Evolutionary conservation across 2,888 invertebrate species (phyloP).

Genomic region (Pollenia griseotomentosa): DNA sequence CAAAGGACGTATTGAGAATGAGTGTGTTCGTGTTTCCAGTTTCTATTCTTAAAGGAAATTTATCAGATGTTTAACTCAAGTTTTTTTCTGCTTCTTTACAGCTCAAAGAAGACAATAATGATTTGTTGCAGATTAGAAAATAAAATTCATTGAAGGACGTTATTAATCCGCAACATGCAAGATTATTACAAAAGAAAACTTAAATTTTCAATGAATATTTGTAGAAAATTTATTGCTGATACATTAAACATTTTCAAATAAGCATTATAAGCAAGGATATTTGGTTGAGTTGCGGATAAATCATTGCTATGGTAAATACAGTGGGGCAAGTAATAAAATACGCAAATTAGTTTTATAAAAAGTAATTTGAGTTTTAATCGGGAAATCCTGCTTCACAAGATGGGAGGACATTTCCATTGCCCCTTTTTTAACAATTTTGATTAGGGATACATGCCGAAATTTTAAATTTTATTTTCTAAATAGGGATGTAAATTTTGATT

Average conservation of each 20-base stretch:
- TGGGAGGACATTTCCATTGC: no score
- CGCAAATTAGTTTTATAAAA: no score
- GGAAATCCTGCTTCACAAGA: no score
- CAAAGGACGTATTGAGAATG: not conserved
- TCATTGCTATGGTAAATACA: not conserved
- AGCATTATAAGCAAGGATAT: constrained; percentile 3
- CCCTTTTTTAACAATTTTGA: not conserved
- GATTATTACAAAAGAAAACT: constrained; percentile 8
- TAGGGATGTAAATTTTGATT: no score
- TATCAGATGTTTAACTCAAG: constrained; percentile 2
- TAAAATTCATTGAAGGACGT: constrained; percentile 42
- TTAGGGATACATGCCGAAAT: no score
- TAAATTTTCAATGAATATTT: constrained; percentile 12
- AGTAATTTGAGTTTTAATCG: no score
- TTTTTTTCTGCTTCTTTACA: constrained; percentile 13
- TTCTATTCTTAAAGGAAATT: constrained; percentile 4
- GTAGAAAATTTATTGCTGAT: constrained; percentile 30
- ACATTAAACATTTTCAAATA: constrained; percentile 26
- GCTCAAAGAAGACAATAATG: not conserved
- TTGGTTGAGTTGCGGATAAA: not conserved
- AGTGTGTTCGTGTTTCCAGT: not conserved
- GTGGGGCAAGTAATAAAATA: not conserved
- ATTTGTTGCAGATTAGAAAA: constrained; percentile 7
- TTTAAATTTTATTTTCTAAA: no score
- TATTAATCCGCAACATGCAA: constrained; percentile 37